Percentiles rank a stretch among this genome's conserved stretches.
These are phyloP conservation scores for Illadopsis cleaveri DNA, from an alignment of 2,113 vertebrate species.

Conservation along the genomic window DNA sequence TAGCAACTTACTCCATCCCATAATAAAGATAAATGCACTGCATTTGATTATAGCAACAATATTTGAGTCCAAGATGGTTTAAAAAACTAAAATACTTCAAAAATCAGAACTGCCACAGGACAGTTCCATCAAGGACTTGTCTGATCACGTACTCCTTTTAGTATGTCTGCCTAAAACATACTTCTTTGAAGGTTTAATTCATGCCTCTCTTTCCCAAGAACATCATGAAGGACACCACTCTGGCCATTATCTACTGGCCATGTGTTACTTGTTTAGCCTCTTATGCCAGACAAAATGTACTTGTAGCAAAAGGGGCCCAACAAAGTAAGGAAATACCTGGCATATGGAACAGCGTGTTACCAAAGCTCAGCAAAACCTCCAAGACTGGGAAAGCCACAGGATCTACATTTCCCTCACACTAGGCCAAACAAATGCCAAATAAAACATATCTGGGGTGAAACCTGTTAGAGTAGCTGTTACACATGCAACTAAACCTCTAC, in stretches of 20 bases:
- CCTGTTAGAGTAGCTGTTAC: background rate
- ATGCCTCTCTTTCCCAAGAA: background rate
- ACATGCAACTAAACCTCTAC: background rate
- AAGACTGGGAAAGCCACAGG: background rate
- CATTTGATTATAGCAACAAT: background rate
- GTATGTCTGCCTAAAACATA: background rate
- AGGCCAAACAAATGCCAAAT: rapidly evolving
- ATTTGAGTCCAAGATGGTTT: background rate
- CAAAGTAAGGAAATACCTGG: background rate
- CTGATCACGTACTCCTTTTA: background rate
- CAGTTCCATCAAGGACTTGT: background rate
- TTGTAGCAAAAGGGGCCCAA: background rate
- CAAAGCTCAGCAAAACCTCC: background rate
- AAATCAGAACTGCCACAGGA: background rate
- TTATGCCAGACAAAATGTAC: background rate
- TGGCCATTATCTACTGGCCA: background rate
- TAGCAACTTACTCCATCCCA: background rate
- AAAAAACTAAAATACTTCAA: background rate
- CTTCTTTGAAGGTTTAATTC: background rate
- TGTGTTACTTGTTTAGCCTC: background rate
- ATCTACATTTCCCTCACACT: rapidly evolving
- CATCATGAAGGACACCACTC: background rate
- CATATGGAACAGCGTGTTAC: rapidly evolving
- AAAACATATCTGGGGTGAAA: background rate
- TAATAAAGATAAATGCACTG: background rate